These are phyloP conservation scores for Beroe forskalii DNA, from an alignment of 37 sponge, comb jelly and placozoan genomes.

Conservation along the genomic window DNA sequence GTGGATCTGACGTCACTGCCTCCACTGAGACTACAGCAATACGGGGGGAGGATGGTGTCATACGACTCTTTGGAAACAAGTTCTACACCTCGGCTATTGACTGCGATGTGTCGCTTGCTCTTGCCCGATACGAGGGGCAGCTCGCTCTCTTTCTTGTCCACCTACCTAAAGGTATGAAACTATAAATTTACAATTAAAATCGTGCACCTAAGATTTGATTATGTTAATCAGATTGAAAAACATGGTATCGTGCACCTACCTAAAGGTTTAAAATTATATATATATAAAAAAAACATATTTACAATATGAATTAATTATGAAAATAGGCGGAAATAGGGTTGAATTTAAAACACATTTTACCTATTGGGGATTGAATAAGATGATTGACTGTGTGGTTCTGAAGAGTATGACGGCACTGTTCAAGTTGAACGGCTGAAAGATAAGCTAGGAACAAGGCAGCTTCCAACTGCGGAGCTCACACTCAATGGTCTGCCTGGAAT, in stretches of 20 bases:
- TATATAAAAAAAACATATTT: no score
- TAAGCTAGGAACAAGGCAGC: conserved; percentile 93
- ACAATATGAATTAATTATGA: no score
- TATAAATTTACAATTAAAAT: neutral
- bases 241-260: neutral
- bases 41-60: conserved; percentile 67
- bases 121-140: conserved; percentile 70
- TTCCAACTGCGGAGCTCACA: conserved; percentile 92
- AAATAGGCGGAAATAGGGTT: no score
- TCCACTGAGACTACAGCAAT: conserved; percentile 82
- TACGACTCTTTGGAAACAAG: conserved; percentile 85
- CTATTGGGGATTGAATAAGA: no score
- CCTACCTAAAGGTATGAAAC: conserved; percentile 33
- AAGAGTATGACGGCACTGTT: conserved; percentile 50
- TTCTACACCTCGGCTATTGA: conserved; percentile 97
- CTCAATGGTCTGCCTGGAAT: conserved; percentile 72
- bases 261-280: no score
- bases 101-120: conserved; percentile 84
- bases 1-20: conserved; percentile 94
- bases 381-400: no score
- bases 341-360: no score
- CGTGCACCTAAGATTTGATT: neutral
- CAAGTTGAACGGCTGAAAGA: conserved; percentile 75
- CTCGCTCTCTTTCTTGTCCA: conserved; percentile 42
- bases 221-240: neutral